These are phyloP conservation scores for Microcaecilia unicolor DNA, from an alignment of 2,797 vertebrate species.

Conservation along the genomic window DNA sequence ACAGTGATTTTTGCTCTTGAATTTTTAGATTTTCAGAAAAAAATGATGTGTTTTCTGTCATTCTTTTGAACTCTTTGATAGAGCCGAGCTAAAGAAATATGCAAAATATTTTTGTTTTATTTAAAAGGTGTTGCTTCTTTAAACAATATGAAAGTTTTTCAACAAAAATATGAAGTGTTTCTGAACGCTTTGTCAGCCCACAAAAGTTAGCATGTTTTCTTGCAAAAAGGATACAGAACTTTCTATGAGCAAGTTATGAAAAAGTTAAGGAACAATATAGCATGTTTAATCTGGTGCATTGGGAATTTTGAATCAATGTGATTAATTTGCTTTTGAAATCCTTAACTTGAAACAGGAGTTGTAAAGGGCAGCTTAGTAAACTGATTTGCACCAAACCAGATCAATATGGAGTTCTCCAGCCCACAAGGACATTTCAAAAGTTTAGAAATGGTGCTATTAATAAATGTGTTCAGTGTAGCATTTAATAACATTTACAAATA, in stretches of 20 bases:
- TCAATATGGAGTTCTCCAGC: slow-evolving; percentile 35
- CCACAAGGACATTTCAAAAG: slow-evolving; percentile 18
- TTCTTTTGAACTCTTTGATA: too few relatives aligned
- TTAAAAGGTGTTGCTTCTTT: too few relatives aligned
- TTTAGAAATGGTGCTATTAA: slow-evolving; percentile 31
- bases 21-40: too few relatives aligned
- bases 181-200: neutral
- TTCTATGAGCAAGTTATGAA: neutral
- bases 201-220: neutral
- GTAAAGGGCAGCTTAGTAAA: slow-evolving; percentile 16
- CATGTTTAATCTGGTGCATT: slow-evolving; percentile 21
- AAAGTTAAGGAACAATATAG: slow-evolving; percentile 16
- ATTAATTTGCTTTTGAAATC: slow-evolving; percentile 33
- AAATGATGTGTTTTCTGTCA: too few relatives aligned
- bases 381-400: slow-evolving; percentile 25
- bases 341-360: slow-evolving; percentile 15
- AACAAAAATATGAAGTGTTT: too few relatives aligned
- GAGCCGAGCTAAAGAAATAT: too few relatives aligned
- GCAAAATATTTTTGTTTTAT: too few relatives aligned
- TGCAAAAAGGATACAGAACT: neutral
- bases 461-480: slow-evolving; percentile 12
- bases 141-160: too few relatives aligned
- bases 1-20: too few relatives aligned
- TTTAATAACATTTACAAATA: slow-evolving; percentile 15
- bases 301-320: slow-evolving; percentile 27